Evolutionary conservation across 2,888 invertebrate genomes (phyloP).

Genomic region (Psococerastis gibbosa): DNA sequence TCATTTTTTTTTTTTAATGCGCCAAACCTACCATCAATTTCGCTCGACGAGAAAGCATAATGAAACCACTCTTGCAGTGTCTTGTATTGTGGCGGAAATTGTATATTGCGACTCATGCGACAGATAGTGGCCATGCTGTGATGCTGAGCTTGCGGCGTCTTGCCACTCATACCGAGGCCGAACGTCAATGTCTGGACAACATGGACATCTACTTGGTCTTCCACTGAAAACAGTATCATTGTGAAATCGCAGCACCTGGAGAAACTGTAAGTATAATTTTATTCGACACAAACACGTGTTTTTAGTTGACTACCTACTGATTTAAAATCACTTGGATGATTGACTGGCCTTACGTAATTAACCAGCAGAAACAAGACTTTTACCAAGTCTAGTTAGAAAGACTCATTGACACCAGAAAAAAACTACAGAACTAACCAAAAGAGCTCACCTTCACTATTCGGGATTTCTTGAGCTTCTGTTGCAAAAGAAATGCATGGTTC

Average conservation of each 20-base stretch:
- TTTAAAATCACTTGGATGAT: too few relatives aligned
- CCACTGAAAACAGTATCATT: slow-evolving; percentile 21
- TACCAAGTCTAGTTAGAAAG: too few relatives aligned
- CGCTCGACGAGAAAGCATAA: slow-evolving; percentile 86
- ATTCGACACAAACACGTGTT: too few relatives aligned
- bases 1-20: too few relatives aligned
- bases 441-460: slow-evolving; percentile 39
- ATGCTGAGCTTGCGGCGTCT: slow-evolving; percentile 38
- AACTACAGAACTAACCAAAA: slow-evolving; percentile 15
- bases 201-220: slow-evolving; percentile 45
- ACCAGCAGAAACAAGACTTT: too few relatives aligned
- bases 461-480: slow-evolving; percentile 78
- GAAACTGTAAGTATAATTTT: too few relatives aligned
- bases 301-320: too few relatives aligned
- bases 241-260: too few relatives aligned
- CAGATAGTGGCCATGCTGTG: slow-evolving; percentile 90
- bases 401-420: too few relatives aligned
- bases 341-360: too few relatives aligned
- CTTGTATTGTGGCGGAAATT: slow-evolving; percentile 91
- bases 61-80: slow-evolving; percentile 91
- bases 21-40: slow-evolving; percentile 67
- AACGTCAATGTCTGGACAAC: slow-evolving; percentile 83
- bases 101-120: slow-evolving; percentile 72
- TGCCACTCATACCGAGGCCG: slow-evolving; percentile 52
- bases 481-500: slow-evolving; percentile 86